Percentiles rank a stretch among this genome's conserved stretches.
Conservation (phyloP, 2,888 invertebrate species). For the Melanargia galathea region DNA sequence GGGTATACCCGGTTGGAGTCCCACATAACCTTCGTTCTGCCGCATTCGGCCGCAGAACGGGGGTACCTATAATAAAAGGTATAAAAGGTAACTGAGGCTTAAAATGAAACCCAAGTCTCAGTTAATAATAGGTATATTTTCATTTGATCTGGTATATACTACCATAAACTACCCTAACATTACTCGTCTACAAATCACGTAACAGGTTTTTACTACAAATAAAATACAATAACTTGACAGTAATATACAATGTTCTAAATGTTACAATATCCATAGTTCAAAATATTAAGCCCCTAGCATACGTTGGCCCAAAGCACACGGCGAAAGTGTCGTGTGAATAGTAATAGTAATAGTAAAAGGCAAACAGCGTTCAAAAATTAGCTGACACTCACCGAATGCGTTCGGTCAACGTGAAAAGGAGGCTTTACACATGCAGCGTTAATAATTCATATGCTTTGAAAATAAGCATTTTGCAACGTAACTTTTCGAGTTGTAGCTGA, state of each 20-base stretch:
- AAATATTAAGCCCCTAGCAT: background rate
- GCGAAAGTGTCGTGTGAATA: background rate
- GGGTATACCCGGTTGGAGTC: too few species aligned
- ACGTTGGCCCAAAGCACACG: background rate
- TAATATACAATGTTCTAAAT: slow-evolving; percentile 22
- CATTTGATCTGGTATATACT: slow-evolving; percentile 28
- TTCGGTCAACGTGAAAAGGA: background rate
- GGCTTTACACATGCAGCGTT: background rate
- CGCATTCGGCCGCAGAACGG: too few species aligned
- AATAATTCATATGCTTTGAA: background rate
- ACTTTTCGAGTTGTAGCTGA: background rate
- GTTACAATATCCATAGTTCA: slow-evolving; percentile 2
- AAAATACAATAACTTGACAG: slow-evolving; percentile 17
- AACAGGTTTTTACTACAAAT: slow-evolving; percentile 31
- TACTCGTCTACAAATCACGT: slow-evolving; percentile 38
- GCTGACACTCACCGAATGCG: background rate
- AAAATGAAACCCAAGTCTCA: slow-evolving; percentile 27
- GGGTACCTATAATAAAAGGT: background rate
- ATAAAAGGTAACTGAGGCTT: background rate
- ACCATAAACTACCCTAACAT: slow-evolving; percentile 31
- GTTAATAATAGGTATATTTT: slow-evolving; percentile 26
- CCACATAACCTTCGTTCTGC: too few species aligned
- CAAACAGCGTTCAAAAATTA: background rate
- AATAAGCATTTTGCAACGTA: background rate
- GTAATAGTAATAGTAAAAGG: too few species aligned